phyloP scores from a whole-genome alignment of 2,888 invertebrate genomes.

The Melangyna quadrimaculata region DNA sequence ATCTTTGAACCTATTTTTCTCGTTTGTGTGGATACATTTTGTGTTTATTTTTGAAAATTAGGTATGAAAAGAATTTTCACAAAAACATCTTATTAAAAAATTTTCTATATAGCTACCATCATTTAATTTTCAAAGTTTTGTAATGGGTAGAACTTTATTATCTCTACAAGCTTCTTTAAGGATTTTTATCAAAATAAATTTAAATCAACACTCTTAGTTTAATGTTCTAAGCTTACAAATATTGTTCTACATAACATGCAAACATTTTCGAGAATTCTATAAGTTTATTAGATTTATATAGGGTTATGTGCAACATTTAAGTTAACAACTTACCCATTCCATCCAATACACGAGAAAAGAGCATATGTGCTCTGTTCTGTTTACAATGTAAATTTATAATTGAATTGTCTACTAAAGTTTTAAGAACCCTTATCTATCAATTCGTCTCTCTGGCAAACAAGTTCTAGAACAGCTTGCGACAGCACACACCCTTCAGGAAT shows the following conservation, averaged over 20 bases:
- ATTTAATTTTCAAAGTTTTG: too few relatives aligned
- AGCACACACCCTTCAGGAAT: neutral
- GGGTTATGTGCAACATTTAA: neutral
- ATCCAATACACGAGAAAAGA: neutral
- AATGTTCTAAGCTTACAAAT: neutral
- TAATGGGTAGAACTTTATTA: neutral
- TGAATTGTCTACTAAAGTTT: conserved; percentile 49
- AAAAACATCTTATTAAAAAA: too few relatives aligned
- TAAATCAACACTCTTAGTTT: neutral
- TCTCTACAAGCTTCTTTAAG: neutral
- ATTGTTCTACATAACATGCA: neutral
- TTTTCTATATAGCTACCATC: too few relatives aligned
- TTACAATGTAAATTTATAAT: conserved; percentile 54
- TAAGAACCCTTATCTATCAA: conserved; percentile 34
- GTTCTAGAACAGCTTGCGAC: conserved; percentile 41
- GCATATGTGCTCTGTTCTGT: conserved; percentile 6
- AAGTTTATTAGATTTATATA: neutral
- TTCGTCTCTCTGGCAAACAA: conserved; percentile 37
- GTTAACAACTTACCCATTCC: neutral
- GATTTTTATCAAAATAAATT: neutral
- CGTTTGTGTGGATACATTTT: too few relatives aligned
- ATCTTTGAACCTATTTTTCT: too few relatives aligned
- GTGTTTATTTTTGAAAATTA: too few relatives aligned
- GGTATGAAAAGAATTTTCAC: too few relatives aligned
- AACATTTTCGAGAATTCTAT: neutral